Conservation (phyloP, 2,797 vertebrate genomes). For the Epinephelus coioides region DNA sequence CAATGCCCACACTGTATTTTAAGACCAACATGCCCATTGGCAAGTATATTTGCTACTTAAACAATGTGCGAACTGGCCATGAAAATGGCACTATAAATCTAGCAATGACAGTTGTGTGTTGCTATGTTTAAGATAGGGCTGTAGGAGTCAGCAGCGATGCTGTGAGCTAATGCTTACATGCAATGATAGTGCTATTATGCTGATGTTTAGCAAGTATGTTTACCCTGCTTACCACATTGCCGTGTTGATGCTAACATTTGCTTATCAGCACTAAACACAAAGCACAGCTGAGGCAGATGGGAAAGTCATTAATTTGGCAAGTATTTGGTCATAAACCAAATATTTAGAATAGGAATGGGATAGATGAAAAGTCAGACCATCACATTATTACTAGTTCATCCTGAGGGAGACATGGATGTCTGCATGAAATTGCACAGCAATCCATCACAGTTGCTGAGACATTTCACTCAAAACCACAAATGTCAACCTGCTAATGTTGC, state of each 20-base stretch:
- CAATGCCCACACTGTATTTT: too few species aligned
- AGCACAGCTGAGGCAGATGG: not conserved
- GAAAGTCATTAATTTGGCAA: not conserved
- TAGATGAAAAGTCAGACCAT: not conserved
- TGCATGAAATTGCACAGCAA: not conserved
- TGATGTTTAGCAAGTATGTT: too few species aligned
- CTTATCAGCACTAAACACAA: not conserved
- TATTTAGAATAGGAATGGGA: not conserved
- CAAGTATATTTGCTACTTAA: too few species aligned
- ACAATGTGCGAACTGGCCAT: too few species aligned
- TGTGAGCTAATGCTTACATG: too few species aligned
- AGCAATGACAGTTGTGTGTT: too few species aligned
- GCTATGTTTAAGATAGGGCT: too few species aligned
- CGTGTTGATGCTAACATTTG: not conserved
- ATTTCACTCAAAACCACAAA: conserved; percentile 7
- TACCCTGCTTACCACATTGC: too few species aligned
- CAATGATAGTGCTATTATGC: too few species aligned
- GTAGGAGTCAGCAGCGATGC: too few species aligned
- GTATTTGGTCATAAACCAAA: not conserved
- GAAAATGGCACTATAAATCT: too few species aligned
- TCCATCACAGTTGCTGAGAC: not conserved
- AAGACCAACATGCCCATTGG: too few species aligned
- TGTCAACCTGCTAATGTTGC: not conserved
- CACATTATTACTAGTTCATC: not conserved
- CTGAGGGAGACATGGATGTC: not conserved